These are phyloP conservation scores for Parapsyche elsis DNA, from an alignment of 1,140 invertebrate genomes.

Conservation along the genomic window DNA sequence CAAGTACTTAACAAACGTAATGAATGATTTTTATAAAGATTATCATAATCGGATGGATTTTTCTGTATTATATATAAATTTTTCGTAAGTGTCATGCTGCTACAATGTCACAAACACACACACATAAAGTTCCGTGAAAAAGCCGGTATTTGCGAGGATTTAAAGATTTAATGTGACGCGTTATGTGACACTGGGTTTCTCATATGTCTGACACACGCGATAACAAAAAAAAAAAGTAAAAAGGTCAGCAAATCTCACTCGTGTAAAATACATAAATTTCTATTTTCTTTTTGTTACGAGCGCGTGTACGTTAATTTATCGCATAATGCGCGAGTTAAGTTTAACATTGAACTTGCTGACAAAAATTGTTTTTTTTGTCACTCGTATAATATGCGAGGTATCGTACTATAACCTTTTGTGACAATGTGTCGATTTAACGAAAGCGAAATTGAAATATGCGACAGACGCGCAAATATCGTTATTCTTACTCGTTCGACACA, in stretches of 20 bases:
- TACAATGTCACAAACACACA: too few relatives aligned
- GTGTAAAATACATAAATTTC: background rate
- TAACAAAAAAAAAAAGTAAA: background rate
- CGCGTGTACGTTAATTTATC: too few relatives aligned
- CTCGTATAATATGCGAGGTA: too few relatives aligned
- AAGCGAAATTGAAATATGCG: conserved; percentile 19
- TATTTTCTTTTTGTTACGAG: too few relatives aligned
- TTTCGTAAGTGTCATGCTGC: too few relatives aligned
- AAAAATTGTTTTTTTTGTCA: too few relatives aligned
- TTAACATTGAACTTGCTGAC: too few relatives aligned
- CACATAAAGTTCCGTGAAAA: background rate
- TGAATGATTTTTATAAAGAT: too few relatives aligned
- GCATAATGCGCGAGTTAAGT: too few relatives aligned
- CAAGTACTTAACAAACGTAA: too few relatives aligned
- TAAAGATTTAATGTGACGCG: conserved; percentile 23
- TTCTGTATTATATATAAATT: too few relatives aligned
- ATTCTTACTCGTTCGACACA: conserved; percentile 16
- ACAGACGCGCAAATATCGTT: conserved; percentile 16
- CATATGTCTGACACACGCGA: background rate
- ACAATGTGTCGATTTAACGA: background rate
- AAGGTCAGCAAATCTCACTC: conserved; percentile 10
- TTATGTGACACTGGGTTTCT: conserved; percentile 6
- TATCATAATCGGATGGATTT: too few relatives aligned
- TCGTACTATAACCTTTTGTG: background rate
- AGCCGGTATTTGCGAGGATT: conserved; percentile 18